Conservation (phyloP, 2,113 vertebrate species). For the Hydropotes inermis region DNA sequence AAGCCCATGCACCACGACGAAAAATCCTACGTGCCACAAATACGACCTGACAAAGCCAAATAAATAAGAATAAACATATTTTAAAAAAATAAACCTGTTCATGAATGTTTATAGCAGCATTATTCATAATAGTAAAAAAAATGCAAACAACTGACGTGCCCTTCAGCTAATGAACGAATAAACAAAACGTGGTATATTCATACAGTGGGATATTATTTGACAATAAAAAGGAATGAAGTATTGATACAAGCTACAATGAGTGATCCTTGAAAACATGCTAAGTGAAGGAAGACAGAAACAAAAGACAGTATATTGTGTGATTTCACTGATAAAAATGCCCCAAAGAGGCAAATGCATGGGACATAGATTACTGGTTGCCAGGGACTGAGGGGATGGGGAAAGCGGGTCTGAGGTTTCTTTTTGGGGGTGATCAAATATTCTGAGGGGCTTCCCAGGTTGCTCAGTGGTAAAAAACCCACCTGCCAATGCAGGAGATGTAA, state of each 20-base stretch:
- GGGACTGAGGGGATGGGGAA: background rate
- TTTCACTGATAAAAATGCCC: background rate
- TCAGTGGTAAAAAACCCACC: background rate
- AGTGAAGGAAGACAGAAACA: background rate
- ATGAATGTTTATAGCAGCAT: background rate
- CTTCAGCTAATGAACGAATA: background rate
- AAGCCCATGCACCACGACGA: background rate
- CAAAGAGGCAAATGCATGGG: background rate
- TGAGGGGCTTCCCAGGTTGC: background rate
- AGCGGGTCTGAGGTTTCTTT: background rate
- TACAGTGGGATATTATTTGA: background rate
- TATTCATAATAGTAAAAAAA: background rate
- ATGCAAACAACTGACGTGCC: background rate
- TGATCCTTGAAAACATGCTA: background rate
- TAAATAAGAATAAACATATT: background rate
- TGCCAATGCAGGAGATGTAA: background rate
- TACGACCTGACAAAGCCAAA: background rate
- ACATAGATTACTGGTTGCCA: background rate
- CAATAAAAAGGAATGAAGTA: background rate
- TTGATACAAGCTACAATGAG: accelerated
- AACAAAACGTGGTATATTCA: background rate
- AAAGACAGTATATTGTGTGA: background rate
- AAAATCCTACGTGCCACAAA: background rate
- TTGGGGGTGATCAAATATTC: background rate
- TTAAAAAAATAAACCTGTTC: background rate